Conservation (phyloP, 2,113 vertebrate genomes). For the Melanocharis versteri region DNA sequence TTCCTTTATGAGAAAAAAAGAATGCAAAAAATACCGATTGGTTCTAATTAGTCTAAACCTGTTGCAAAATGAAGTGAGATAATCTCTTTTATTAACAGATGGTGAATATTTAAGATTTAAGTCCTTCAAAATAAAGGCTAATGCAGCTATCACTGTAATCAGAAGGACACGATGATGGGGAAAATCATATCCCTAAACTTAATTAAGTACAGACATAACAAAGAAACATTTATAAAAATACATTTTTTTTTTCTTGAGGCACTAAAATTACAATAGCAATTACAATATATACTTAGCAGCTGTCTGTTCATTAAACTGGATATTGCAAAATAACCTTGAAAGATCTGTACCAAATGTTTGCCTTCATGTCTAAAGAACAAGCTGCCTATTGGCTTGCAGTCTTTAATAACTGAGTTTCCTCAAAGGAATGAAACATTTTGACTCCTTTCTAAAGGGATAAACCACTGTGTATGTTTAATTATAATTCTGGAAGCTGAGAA, state of each 20-base stretch:
- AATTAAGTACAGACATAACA: constrained; percentile 53
- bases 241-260: not conserved
- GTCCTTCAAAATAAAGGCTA: not conserved
- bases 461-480: not conserved
- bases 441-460: not conserved
- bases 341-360: not conserved
- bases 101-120: constrained; percentile 29
- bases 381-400: not conserved
- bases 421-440: not conserved
- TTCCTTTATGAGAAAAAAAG: not conserved
- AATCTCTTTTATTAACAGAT: not conserved
- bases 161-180: constrained; percentile 36
- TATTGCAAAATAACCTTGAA: not conserved
- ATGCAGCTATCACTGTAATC: constrained; percentile 21
- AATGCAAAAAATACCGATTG: not conserved
- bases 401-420: not conserved
- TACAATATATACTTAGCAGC: not conserved
- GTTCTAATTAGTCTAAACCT: constrained; percentile 18
- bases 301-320: not conserved
- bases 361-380: not conserved
- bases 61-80: constrained; percentile 9
- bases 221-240: constrained; percentile 23
- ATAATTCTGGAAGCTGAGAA: not conserved
- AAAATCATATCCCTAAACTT: not conserved
- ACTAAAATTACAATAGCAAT: not conserved